phyloP scores from a whole-genome alignment of 2,888 invertebrate species.

The Oconnorella tubifera region DNA sequence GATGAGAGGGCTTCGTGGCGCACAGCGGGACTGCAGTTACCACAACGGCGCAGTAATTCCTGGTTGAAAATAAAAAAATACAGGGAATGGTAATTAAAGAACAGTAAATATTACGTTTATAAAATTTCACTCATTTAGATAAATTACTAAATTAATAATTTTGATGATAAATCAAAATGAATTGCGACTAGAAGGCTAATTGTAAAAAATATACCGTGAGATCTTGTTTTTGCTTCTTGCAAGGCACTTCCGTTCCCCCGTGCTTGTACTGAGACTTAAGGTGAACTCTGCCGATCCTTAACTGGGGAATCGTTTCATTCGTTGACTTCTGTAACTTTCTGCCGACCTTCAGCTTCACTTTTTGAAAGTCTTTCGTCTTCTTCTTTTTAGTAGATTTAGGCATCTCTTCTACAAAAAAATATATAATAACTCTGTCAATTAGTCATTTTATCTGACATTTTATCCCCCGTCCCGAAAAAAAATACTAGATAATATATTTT shows the following conservation, averaged over 20 bases:
- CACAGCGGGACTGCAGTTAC: neutral
- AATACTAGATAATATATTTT: neutral
- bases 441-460: neutral
- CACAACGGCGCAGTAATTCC: neutral
- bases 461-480: neutral
- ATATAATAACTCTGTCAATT: neutral
- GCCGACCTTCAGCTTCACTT: slow-evolving; percentile 22
- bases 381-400: slow-evolving; percentile 16
- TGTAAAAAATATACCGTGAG: too few relatives aligned
- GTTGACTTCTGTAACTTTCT: slow-evolving; percentile 10
- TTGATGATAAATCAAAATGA: too few relatives aligned
- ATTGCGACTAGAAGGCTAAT: too few relatives aligned
- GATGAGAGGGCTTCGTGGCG: neutral
- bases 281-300: slow-evolving; percentile 14
- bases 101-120: too few relatives aligned
- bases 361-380: slow-evolving; percentile 15
- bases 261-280: slow-evolving; percentile 14
- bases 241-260: neutral
- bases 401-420: slow-evolving; percentile 1
- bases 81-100: neutral
- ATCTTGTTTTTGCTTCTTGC: neutral
- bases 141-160: too few relatives aligned
- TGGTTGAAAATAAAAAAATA: neutral
- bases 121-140: too few relatives aligned
- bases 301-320: slow-evolving; percentile 21